Conservation (phyloP, 1,140 invertebrate genomes). For the Dysdera silvatica region DNA sequence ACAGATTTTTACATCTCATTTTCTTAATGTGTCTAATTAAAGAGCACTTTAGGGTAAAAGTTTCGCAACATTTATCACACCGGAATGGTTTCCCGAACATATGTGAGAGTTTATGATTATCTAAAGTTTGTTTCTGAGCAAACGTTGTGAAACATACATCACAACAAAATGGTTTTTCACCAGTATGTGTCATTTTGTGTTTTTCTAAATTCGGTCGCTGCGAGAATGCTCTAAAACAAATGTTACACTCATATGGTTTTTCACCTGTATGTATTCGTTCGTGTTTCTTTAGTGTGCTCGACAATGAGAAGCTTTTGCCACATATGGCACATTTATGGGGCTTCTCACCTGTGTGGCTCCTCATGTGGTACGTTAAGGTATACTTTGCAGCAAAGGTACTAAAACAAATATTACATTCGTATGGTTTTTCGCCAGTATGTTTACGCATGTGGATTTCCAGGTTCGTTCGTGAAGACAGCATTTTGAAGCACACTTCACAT, state of each 20-base stretch:
- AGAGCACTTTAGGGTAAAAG: no score
- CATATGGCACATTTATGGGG: constrained; percentile 61
- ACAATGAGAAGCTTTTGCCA: neutral
- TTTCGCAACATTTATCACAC: no score
- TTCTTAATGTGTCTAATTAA: no score
- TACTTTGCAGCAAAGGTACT: constrained; percentile 98
- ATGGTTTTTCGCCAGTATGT: neutral
- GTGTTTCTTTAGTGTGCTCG: neutral
- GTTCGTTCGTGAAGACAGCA: neutral
- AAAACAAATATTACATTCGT: constrained; percentile 54
- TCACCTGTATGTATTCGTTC: constrained; percentile 4
- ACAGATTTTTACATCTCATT: no score
- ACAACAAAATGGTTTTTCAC: constrained; percentile 8
- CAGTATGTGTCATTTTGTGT: constrained; percentile 1
- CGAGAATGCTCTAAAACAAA: constrained; percentile 6
- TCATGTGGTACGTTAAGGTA: constrained; percentile 91
- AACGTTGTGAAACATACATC: no score
- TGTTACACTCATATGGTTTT: constrained; percentile 11
- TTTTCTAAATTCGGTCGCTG: neutral
- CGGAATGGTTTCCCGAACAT: no score
- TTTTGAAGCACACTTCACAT: neutral
- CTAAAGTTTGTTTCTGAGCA: no score
- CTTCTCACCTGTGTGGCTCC: constrained; percentile 96
- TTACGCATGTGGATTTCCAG: neutral
- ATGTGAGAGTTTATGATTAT: no score